Percentiles rank a stretch among this genome's conserved stretches.
Evolutionary conservation across 2,888 invertebrate genomes (phyloP).

Genomic region (Eupithecia subfuscata): DNA sequence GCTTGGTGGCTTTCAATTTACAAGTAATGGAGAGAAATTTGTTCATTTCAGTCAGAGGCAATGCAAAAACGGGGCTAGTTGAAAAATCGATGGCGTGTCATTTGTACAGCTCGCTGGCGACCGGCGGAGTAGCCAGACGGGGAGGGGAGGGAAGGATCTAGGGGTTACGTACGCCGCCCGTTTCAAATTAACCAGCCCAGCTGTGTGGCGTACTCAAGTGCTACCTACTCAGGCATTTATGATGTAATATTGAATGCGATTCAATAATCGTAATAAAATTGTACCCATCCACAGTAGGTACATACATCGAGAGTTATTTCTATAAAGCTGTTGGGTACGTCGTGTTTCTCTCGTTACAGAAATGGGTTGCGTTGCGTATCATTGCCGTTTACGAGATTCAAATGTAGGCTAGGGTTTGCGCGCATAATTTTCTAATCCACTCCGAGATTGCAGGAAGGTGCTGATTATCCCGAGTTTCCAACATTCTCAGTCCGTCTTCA

Average conservation of each 20-base stretch:
- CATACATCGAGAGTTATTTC: conserved; percentile 1
- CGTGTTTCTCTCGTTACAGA: conserved; percentile 14
- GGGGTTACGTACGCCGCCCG: conserved; percentile 25
- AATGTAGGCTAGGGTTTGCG: conserved; percentile 33
- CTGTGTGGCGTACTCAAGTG: conserved; percentile 26
- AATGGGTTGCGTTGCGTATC: conserved; percentile 11
- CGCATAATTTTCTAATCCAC: conserved; percentile 33
- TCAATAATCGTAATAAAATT: conserved; percentile 30
- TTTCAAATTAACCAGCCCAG: conserved; percentile 29
- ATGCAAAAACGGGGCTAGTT: conserved; percentile 32
- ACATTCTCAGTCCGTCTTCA: conserved; percentile 7
- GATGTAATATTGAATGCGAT: conserved; percentile 34
- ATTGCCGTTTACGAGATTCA: conserved; percentile 25
- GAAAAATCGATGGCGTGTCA: conserved; percentile 43
- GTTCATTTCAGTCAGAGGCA: conserved; percentile 29
- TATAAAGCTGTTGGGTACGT: conserved; percentile 1
- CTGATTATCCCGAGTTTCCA: conserved; percentile 3
- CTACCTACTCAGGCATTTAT: conserved; percentile 28
- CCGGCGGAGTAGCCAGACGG: conserved; percentile 26
- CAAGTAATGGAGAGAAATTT: conserved; percentile 9
- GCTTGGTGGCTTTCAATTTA: not conserved
- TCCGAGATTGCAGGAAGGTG: conserved; percentile 13
- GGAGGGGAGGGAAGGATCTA: conserved; percentile 14
- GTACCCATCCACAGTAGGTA: conserved; percentile 6
- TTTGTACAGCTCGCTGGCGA: conserved; percentile 35